Evolutionary conservation across 2,797 vertebrate genomes (phyloP), one percentile per base, ranked within the genome.

Genomic region (Urocyon cinereoargenteus): DNA sequence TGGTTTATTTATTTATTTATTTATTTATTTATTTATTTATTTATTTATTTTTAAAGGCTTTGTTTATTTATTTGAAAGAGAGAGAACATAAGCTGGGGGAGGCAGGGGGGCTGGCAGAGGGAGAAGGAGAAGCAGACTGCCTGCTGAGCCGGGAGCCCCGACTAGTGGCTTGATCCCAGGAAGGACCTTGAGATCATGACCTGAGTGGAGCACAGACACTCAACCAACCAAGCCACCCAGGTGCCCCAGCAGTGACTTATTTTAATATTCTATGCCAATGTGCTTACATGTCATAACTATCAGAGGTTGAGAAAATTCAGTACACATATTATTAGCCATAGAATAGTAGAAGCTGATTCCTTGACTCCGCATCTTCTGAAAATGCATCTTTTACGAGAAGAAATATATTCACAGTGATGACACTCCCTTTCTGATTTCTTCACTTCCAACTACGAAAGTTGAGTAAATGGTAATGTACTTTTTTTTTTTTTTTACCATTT

Each of bases 321-420:
- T 77, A 5, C 8, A 45, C 68, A 2, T 64, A 62, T 22, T 51
- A 26, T 94, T 89, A 57, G 31, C 59, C 36, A 70, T 31, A 88
- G 40, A 90, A 62, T n/a, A 95, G 45, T 78, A 92, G 84, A 94
- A 91, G 45, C n/a, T 40, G 84, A 72, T 53, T 92, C 40, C 9
- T 95, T 16, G 49, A 68, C 87, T 72, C 55, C 40, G 6, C 11
- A 53, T 21, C 26, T 81, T 88, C 40, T 86, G 77, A 86, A 95
- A 55, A 72, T 59, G 51, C 87, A 96, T 85, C 72, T 97, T 95
- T 86, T 73, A 79, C 87, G 68, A 91, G 21, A 85, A 94, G 77
- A 93, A 72, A 89, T 85, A 86, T 66, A 21, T 82, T 70, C 21
- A 90, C 68, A 64, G 73, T 19, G 77, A 82, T 26, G 59, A 34